phyloP scores from a whole-genome alignment of 1,140 invertebrate species.

The Calliphora vicina region DNA sequence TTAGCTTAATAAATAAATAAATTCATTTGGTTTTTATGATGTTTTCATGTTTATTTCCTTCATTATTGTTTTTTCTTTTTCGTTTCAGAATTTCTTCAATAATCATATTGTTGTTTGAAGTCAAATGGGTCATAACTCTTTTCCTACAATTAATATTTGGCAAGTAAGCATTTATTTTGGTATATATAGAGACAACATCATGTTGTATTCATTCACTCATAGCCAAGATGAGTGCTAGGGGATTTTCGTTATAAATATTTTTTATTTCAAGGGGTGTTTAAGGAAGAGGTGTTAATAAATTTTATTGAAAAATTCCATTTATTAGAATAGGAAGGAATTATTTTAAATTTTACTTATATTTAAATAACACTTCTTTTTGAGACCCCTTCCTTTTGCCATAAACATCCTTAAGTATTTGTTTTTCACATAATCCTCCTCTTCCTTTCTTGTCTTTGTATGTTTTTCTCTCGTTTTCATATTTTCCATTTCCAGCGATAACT shows the following conservation, averaged over 20 bases:
- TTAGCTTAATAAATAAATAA: not conserved
- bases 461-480: not conserved
- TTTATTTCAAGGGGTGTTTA: not conserved
- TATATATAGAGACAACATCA: not conserved
- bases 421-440: not conserved
- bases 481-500: conserved; percentile 47
- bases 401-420: not conserved
- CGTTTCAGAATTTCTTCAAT: conserved; percentile 55
- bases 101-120: conserved; percentile 56
- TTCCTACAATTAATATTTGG: conserved; percentile 54
- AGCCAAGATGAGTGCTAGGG: not conserved
- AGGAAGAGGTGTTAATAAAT: not conserved
- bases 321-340: too few relatives aligned
- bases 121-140: conserved; percentile 60
- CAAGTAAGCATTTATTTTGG: conserved; percentile 48
- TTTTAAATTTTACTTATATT: not conserved
- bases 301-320: too few relatives aligned
- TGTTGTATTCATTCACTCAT: not conserved
- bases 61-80: conserved; percentile 31
- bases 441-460: too few relatives aligned
- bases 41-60: not conserved
- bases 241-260: not conserved
- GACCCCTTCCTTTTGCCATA: not conserved
- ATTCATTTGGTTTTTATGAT: too few relatives aligned
- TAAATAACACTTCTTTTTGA: not conserved